Base-by-base conservation (phyloP, 1,140 invertebrate genomes). In the Drepana arcuata region DNA sequence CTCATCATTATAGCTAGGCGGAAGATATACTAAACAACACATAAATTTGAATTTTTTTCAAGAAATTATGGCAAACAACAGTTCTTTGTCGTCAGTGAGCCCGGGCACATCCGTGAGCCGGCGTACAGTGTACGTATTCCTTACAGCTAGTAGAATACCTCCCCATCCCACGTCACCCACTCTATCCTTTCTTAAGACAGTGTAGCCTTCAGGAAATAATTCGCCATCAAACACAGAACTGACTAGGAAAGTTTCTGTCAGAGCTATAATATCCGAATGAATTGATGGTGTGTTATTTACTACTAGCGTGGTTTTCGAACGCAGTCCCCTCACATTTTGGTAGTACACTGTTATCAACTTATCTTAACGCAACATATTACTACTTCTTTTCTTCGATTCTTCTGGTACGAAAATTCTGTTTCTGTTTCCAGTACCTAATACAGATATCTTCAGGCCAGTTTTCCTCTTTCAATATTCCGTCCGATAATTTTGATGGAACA, bases 81-180 rank as follows among this genome's bases (percentile, higher is more conserved):
- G 0, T 32, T 42, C 32, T 1, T 18, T 40, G 10, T 48, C 28
- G 18, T 12, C 9, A 11, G 34, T 27, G 6, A 32, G 11, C 7
- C 7, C 29, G n/a, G 31, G 23, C 13, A 36, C 27, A 18, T 43
- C 21, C 7, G 15, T 16, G 7, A 43, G 16, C n/a, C 7, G 2
- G 2, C 15, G 27, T 0, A 40, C 35, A 7, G 16, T 23, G 14
- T 32, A 43, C 0, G 2, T 9, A 21, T 43, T 11, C 7, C 18
- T 23, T 1, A 48, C 36, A 1, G 40, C 46, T 1, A 48, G 29
- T 1, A 48, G 30, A 3, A 48, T 36, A n/a, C 40, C 48, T 7
- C 48, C 42, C 48, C 48, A 51, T 6, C 48, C 48, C 1, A n/a
- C 25, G 10, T 46, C 42, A 15, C 27, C 38, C 0, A 12, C 27